Evolutionary conservation across 2,888 invertebrate species (phyloP), one percentile per base, ranked within the genome.

Genomic region (Artemia sinica): DNA sequence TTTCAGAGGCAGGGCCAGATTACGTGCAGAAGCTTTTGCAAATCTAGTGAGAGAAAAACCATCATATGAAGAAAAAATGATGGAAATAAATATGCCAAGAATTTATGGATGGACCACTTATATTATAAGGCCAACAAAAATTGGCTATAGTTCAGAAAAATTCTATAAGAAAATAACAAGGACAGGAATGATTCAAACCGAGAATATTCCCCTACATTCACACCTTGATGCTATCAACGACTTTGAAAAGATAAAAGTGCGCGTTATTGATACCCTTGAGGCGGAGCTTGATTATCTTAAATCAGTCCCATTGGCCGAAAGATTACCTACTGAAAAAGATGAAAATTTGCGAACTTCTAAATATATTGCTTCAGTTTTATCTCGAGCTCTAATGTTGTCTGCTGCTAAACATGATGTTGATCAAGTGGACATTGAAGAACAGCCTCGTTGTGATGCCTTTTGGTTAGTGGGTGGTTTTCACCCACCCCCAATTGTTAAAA

Each of bases 401-500:
- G 49, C 63, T 11, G n/a, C 67, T 41, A 49, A 65, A 49, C 18
- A 69, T 67, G 68, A 70, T 58, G 50, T 70, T 66, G 72, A 72
- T 28, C 76, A 76, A 65, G 75, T 79, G 12, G 80, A 88, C 82
- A 77, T 87, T 50, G 91, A 92, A 77, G 81, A 84, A 74, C 82
- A 87, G 72, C 88, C 93, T 6, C 81, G 89, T 28, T 81, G 89
- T 73, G 89, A 91, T 80, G 87, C 91, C 49, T 89, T 88, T 77
- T 95, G 94, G 94, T 83, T 83, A 75, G 83, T 84, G 52, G 90
- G 90, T 68, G 88, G 89, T 68, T 83, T 87, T 73, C 77, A 83
- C 71, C 82, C 85, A 0, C 81, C 85, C 1, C 74, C 77, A 65
- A 74, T 73, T 58, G 76, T 81, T 0, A 74, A 79, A 1, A 79